These are phyloP conservation scores for Rhynchonycteris naso DNA, from an alignment of 2,797 vertebrate genomes.

Conservation along the genomic window DNA sequence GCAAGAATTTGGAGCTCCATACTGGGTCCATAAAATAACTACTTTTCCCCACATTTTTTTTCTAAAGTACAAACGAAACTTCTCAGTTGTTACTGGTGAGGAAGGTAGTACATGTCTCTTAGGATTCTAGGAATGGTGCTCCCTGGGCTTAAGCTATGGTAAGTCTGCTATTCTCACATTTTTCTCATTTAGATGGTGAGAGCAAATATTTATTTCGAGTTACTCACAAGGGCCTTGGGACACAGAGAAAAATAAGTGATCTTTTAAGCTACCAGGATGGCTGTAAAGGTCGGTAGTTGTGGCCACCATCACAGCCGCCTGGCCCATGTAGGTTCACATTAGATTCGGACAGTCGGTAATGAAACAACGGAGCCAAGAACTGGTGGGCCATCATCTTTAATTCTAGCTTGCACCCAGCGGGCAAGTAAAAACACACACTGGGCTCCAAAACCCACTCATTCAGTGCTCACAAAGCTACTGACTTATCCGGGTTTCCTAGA, in stretches of 20 bases:
- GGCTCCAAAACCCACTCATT: too few species aligned
- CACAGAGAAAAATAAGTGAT: neutral
- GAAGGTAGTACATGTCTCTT: neutral
- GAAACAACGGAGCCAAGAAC: too few species aligned
- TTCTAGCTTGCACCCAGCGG: too few species aligned
- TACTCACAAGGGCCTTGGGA: neutral
- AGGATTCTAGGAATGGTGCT: neutral
- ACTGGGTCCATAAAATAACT: constrained; percentile 50
- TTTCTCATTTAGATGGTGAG: neutral
- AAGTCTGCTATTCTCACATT: neutral
- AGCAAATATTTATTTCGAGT: constrained; percentile 15
- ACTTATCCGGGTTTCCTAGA: too few species aligned
- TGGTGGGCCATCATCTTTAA: too few species aligned
- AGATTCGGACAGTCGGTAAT: too few species aligned
- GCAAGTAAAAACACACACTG: too few species aligned
- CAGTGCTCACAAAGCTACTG: too few species aligned
- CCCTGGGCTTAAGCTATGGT: neutral
- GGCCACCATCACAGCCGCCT: too few species aligned
- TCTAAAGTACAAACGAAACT: neutral
- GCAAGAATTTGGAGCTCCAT: constrained; percentile 56
- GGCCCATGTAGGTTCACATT: too few species aligned
- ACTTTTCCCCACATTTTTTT: neutral
- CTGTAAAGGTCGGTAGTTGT: too few species aligned
- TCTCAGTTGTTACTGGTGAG: neutral
- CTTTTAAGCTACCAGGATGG: neutral